Evolutionary conservation across 1,140 invertebrate species (phyloP).

Genomic region (Plutomurus gul): DNA sequence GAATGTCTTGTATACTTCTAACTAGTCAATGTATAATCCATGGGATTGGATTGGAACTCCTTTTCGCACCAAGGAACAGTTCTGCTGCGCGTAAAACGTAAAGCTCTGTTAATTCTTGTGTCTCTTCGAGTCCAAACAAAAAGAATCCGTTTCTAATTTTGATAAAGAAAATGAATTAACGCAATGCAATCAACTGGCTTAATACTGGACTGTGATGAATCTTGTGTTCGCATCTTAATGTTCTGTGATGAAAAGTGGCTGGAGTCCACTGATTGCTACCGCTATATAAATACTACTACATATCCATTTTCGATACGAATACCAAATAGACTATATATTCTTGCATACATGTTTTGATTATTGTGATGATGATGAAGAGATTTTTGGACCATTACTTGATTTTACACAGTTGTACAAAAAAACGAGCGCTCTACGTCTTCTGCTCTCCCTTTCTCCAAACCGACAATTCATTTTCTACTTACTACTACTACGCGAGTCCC

Average conservation of each 20-base stretch:
- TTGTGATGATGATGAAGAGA: conserved; percentile 15
- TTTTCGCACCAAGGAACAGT: neutral
- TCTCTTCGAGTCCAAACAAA: conserved; percentile 3
- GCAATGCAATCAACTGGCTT: conserved; percentile 20
- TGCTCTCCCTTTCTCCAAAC: conserved; percentile 5
- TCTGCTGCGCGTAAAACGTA: conserved; percentile 18
- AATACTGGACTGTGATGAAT: conserved; percentile 29
- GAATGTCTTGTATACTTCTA: too few relatives aligned
- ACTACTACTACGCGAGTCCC: conserved; percentile 5
- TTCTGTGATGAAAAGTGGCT: conserved; percentile 11
- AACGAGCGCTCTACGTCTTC: conserved; percentile 16
- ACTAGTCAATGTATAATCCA: conserved; percentile 4
- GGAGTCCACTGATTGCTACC: neutral
- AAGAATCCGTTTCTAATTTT: conserved; percentile 13
- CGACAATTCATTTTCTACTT: conserved; percentile 5
- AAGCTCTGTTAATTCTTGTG: conserved; percentile 24
- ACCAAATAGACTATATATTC: conserved; percentile 20
- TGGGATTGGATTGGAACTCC: neutral
- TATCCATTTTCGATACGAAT: conserved; percentile 5
- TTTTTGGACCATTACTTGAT: conserved; percentile 18
- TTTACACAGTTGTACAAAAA: conserved; percentile 29
- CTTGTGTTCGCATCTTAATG: conserved; percentile 26
- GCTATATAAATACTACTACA: too few relatives aligned
- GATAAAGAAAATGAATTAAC: neutral
- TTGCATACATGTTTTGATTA: conserved; percentile 12